Conservation (phyloP, 2,113 vertebrate genomes). For the Montifringilla adamsi region DNA sequence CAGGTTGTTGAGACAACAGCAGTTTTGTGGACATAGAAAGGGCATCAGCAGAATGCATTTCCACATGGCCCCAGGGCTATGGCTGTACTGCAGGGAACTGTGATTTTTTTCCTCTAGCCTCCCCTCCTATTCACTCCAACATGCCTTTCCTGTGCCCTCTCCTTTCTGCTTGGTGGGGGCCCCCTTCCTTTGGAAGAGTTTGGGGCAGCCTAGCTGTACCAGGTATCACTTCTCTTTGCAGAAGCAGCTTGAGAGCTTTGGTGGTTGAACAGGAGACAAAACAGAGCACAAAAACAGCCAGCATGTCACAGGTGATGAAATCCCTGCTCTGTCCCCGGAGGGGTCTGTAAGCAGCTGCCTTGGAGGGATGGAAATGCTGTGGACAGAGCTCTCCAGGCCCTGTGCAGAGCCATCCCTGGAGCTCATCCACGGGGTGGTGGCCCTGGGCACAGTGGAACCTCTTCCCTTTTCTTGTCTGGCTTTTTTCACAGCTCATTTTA, state of each 20-base stretch:
- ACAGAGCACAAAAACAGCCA: not conserved
- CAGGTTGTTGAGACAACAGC: not conserved
- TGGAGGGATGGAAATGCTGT: not conserved
- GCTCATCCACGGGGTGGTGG: not conserved
- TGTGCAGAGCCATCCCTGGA: not conserved
- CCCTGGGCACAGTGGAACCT: not conserved
- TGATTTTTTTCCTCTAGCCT: not conserved
- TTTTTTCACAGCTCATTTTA: not conserved
- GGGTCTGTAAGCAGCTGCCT: not conserved
- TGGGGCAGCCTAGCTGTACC: not conserved
- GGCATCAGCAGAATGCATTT: not conserved
- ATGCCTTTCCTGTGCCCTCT: not conserved
- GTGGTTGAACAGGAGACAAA: not conserved
- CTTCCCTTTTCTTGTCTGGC: not conserved
- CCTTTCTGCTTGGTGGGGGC: not conserved
- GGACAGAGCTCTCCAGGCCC: not conserved
- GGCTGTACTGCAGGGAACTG: not conserved
- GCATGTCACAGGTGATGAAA: not conserved
- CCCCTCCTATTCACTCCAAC: not conserved
- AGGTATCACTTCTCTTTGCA: not conserved
- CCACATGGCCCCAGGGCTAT: not conserved
- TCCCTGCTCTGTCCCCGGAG: rapidly evolving
- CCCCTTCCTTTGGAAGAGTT: no score
- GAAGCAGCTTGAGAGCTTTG: not conserved
- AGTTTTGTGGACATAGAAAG: not conserved